Conservation (phyloP, 2,113 vertebrate species). For the Etheostoma cragini region DNA sequence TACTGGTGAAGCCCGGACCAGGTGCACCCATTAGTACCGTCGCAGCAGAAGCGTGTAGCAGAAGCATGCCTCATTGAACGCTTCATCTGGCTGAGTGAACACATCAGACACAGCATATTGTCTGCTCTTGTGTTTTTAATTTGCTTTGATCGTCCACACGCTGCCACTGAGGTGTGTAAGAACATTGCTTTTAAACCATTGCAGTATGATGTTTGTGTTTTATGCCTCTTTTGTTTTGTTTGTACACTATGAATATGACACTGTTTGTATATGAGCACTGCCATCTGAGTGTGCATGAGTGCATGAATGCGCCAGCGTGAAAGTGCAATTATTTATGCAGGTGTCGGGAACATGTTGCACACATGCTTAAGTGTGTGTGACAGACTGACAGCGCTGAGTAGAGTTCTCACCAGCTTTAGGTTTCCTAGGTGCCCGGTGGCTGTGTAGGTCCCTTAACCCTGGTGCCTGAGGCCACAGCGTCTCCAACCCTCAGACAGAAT, state of each 20-base stretch:
- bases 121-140: conserved; percentile 52
- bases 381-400: conserved; percentile 53
- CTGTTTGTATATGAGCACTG: background rate
- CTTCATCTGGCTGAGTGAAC: conserved; percentile 63
- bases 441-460: conserved; percentile 58
- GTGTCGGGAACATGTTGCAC: conserved; percentile 55
- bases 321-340: conserved; percentile 38
- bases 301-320: conserved; percentile 1
- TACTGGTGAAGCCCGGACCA: conserved; percentile 40
- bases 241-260: background rate
- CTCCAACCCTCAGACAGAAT: conserved; percentile 73
- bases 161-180: background rate
- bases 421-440: conserved; percentile 72
- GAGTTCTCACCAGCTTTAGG: conserved; percentile 81
- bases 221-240: conserved; percentile 13
- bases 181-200: background rate
- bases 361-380: conserved; percentile 62
- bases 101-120: conserved; percentile 35
- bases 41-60: conserved; percentile 38
- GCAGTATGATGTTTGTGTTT: conserved; percentile 10
- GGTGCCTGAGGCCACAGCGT: conserved; percentile 69
- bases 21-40: conserved; percentile 53
- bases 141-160: conserved; percentile 38
- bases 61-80: conserved; percentile 51
- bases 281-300: background rate